Conservation (phyloP, 2,113 vertebrate species). For the Natator depressus region DNA sequence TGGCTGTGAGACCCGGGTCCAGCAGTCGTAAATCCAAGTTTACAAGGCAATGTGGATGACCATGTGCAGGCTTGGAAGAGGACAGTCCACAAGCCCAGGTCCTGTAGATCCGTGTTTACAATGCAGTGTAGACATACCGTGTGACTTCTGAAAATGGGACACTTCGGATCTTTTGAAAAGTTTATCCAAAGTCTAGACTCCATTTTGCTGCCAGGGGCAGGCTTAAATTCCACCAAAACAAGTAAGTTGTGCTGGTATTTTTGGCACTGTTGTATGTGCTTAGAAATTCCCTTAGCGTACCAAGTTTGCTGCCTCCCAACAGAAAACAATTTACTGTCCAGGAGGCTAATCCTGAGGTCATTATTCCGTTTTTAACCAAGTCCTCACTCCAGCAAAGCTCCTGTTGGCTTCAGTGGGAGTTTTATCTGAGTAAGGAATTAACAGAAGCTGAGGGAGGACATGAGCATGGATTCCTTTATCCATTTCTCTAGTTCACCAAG, state of each 20-base stretch:
- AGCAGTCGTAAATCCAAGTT: not conserved
- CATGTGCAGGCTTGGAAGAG: not conserved
- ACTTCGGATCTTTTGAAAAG: too few species aligned
- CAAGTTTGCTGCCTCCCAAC: not conserved
- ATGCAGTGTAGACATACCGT: not conserved
- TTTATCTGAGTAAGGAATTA: constrained; percentile 2
- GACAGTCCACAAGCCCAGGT: not conserved
- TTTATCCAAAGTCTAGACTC: not conserved
- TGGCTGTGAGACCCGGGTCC: too few species aligned
- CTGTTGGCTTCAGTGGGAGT: not conserved
- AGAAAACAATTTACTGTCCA: not conserved
- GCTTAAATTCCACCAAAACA: not conserved
- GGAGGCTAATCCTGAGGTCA: not conserved
- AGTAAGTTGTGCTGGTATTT: not conserved
- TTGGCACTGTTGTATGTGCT: not conserved
- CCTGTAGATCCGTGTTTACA: too few species aligned
- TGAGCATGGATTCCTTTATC: not conserved
- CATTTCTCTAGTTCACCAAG: not conserved
- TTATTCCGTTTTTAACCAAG: not conserved
- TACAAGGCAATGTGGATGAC: not conserved
- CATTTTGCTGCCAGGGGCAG: not conserved
- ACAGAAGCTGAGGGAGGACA: not conserved
- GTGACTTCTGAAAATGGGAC: not conserved
- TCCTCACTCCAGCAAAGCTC: not conserved
- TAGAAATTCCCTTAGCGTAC: not conserved